A percentile compares a stretch with the other conserved stretches of the same genome.
phyloP scores from a whole-genome alignment of 2,888 invertebrate genomes.

The Diarsia dahlii region DNA sequence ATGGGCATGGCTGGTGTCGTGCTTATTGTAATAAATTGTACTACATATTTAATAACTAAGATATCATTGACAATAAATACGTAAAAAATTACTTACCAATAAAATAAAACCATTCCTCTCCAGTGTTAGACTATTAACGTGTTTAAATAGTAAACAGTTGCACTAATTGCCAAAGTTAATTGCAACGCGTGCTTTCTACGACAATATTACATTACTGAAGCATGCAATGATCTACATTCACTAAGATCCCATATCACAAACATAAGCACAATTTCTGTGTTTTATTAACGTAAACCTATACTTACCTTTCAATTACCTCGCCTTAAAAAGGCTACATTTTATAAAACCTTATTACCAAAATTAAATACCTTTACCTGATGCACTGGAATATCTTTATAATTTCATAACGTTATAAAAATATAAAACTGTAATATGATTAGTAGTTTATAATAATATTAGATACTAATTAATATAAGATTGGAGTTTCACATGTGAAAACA shows the following conservation, averaged over 20 bases:
- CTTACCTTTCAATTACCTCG: slow-evolving; percentile 87
- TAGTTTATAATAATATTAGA: slow-evolving; percentile 89
- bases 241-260: slow-evolving; percentile 82
- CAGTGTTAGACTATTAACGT: slow-evolving; percentile 75
- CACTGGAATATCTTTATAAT: slow-evolving; percentile 85
- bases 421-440: slow-evolving; percentile 86
- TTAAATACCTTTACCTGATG: slow-evolving; percentile 85
- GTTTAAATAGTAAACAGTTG: slow-evolving; percentile 73
- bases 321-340: slow-evolving; percentile 85
- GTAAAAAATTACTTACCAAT: slow-evolving; percentile 83
- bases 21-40: slow-evolving; percentile 71
- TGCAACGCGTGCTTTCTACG: slow-evolving; percentile 68
- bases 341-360: slow-evolving; percentile 80
- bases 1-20: slow-evolving; percentile 78
- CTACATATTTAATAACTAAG: slow-evolving; percentile 71
- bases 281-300: slow-evolving; percentile 72
- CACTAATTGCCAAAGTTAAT: slow-evolving; percentile 74
- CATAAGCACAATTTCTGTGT: slow-evolving; percentile 77
- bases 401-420: slow-evolving; percentile 81
- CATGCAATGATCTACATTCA: slow-evolving; percentile 82
- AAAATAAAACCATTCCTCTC: slow-evolving; percentile 76
- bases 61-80: slow-evolving; percentile 74
- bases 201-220: slow-evolving; percentile 71
- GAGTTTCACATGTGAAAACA: slow-evolving; percentile 91
- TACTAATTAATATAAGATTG: slow-evolving; percentile 86